Evolutionary conservation across 2,888 invertebrate genomes (phyloP).

Genomic region (Oxystoma pomonae): DNA sequence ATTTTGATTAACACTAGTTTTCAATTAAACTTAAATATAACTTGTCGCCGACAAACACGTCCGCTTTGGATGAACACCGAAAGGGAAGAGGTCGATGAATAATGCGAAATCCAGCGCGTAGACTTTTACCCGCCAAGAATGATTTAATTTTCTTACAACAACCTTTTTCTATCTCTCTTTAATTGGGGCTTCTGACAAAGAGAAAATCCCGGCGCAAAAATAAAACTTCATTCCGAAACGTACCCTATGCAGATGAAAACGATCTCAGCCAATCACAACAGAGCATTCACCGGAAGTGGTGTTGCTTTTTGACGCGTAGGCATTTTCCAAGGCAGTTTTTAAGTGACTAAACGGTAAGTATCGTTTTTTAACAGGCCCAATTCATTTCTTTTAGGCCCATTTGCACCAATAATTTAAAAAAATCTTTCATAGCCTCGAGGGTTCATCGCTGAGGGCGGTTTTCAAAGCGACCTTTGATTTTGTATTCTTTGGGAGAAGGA

Average conservation of each 20-base stretch:
- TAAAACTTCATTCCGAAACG: neutral
- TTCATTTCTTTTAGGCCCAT: too few relatives aligned
- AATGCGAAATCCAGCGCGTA: conserved; percentile 19
- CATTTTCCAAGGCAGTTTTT: too few relatives aligned
- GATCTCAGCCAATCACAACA: conserved; percentile 18
- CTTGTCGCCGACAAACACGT: conserved; percentile 33
- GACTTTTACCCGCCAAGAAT: conserved; percentile 10
- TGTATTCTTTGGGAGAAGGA: too few relatives aligned
- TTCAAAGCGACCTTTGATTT: too few relatives aligned
- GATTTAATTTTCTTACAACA: neutral
- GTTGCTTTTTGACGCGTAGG: conserved; percentile 27
- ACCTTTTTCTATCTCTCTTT: neutral
- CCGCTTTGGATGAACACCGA: conserved; percentile 38
- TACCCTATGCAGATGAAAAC: conserved; percentile 11
- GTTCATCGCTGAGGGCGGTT: too few relatives aligned
- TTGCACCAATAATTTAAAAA: too few relatives aligned
- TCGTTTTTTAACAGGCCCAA: too few relatives aligned
- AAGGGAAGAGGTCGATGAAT: conserved; percentile 37
- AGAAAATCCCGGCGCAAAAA: neutral
- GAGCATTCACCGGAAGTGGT: neutral
- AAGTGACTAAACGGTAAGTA: too few relatives aligned
- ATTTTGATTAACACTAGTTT: conserved; percentile 36
- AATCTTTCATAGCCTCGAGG: too few relatives aligned
- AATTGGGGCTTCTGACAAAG: neutral
- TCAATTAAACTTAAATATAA: conserved; percentile 15